These are phyloP conservation scores for Bombylius major DNA, from an alignment of 2,888 invertebrate species.

Conservation along the genomic window DNA sequence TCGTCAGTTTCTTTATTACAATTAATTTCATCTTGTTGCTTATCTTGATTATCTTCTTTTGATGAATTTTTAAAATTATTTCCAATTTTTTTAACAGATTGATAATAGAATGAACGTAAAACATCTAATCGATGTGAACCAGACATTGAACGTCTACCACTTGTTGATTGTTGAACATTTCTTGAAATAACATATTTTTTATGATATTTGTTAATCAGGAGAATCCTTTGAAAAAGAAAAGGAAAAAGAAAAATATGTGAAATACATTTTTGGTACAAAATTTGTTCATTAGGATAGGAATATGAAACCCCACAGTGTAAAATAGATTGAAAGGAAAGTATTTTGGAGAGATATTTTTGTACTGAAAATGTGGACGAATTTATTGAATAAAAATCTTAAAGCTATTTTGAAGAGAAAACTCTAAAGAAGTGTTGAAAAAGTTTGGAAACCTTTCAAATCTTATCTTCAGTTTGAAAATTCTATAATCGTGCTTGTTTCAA, in stretches of 20 bases:
- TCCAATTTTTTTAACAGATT: conserved; percentile 44
- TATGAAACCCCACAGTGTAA: too few relatives aligned
- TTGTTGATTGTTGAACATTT: conserved; percentile 45
- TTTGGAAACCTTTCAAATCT: too few relatives aligned
- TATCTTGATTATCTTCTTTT: background rate
- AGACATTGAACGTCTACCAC: conserved; percentile 42
- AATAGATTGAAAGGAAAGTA: too few relatives aligned
- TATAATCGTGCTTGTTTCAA: too few relatives aligned
- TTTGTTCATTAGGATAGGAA: too few relatives aligned
- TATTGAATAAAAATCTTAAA: too few relatives aligned
- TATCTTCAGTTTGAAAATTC: too few relatives aligned
- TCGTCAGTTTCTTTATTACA: conserved; percentile 17
- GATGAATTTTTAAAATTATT: conserved; percentile 27
- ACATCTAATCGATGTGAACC: conserved; percentile 59
- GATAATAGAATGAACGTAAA: conserved; percentile 61
- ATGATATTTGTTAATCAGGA: conserved; percentile 50
- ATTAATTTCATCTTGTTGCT: conserved; percentile 18
- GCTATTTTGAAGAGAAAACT: too few relatives aligned
- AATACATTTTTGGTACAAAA: background rate
- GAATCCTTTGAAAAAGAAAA: conserved; percentile 39
- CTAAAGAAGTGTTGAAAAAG: too few relatives aligned
- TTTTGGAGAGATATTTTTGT: too few relatives aligned
- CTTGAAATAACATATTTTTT: conserved; percentile 60
- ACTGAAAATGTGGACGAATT: too few relatives aligned
- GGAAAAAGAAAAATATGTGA: conserved; percentile 4